These are phyloP conservation scores for Ranitomeya imitator DNA, from an alignment of 2,113 vertebrate genomes.

Conservation along the genomic window DNA sequence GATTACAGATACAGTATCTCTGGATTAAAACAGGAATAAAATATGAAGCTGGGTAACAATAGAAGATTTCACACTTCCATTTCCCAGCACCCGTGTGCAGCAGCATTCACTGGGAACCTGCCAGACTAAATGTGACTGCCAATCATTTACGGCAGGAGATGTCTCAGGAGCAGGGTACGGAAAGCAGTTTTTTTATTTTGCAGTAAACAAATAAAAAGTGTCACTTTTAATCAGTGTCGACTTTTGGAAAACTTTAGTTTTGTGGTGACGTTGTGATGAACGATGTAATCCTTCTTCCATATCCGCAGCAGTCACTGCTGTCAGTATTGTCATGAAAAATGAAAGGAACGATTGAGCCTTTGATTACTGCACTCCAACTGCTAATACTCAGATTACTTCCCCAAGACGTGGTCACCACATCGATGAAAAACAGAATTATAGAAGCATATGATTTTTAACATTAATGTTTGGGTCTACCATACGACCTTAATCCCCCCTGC, in stretches of 20 bases:
- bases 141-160: slow-evolving; percentile 4
- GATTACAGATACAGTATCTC: slow-evolving; percentile 23
- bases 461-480: no score
- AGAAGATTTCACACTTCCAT: slow-evolving; percentile 39
- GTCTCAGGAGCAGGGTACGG: neutral
- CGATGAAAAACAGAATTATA: neutral
- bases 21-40: slow-evolving; percentile 26
- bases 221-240: neutral
- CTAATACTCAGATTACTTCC: neutral
- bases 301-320: neutral
- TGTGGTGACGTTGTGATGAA: neutral
- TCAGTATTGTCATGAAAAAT: neutral
- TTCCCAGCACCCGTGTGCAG: slow-evolving; percentile 22
- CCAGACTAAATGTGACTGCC: slow-evolving; percentile 10
- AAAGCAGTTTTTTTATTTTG: neutral
- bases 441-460: no score
- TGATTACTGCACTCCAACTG: neutral
- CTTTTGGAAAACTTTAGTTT: neutral
- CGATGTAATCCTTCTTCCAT: neutral
- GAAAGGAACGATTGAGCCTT: neutral
- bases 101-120: slow-evolving; percentile 21
- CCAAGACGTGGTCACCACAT: neutral
- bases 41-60: slow-evolving; percentile 31
- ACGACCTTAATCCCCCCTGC: no score
- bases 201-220: slow-evolving; percentile 17